A percentile compares a stretch with the other conserved stretches of the same genome.
phyloP scores from a whole-genome alignment of 2,888 invertebrate genomes.

The Tipula unca region DNA sequence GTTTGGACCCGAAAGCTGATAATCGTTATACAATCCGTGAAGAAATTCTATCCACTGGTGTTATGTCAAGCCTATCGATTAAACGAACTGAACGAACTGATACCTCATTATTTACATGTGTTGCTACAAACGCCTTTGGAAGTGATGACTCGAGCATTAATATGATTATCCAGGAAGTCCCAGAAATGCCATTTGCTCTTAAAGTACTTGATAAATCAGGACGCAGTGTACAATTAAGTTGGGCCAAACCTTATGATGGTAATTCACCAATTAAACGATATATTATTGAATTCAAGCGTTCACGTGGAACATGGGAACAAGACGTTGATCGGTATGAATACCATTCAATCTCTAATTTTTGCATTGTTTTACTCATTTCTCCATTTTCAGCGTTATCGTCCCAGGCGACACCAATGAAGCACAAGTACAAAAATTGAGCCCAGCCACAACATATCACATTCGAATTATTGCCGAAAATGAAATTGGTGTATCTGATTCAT shows the following conservation, averaged over 20 bases:
- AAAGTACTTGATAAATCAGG: constrained; percentile 88
- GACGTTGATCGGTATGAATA: constrained; percentile 59
- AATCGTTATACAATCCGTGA: constrained; percentile 78
- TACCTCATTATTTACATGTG: constrained; percentile 83
- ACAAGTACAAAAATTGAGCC: constrained; percentile 78
- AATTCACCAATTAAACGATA: constrained; percentile 84
- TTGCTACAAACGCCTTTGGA: constrained; percentile 88
- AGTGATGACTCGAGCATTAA: constrained; percentile 93
- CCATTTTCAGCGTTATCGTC: constrained; percentile 53
- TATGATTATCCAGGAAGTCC: constrained; percentile 81
- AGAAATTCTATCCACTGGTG: constrained; percentile 80
- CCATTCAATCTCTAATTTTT: not conserved
- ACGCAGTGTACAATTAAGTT: constrained; percentile 79
- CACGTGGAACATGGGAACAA: constrained; percentile 71
- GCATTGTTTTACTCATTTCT: not conserved
- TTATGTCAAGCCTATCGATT: constrained; percentile 80
- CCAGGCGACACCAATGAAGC: constrained; percentile 86
- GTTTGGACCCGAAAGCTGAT: constrained; percentile 81
- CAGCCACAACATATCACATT: constrained; percentile 88
- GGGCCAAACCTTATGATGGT: constrained; percentile 88
- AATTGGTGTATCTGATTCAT: constrained; percentile 85
- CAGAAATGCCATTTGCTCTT: constrained; percentile 78
- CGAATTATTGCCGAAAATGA: constrained; percentile 90
- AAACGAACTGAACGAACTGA: constrained; percentile 82
- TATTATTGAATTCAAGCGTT: constrained; percentile 84